Evolutionary conservation across 2,888 invertebrate species (phyloP), one percentile per base, ranked within the genome.

Genomic region (Pyrochroa serraticornis): DNA sequence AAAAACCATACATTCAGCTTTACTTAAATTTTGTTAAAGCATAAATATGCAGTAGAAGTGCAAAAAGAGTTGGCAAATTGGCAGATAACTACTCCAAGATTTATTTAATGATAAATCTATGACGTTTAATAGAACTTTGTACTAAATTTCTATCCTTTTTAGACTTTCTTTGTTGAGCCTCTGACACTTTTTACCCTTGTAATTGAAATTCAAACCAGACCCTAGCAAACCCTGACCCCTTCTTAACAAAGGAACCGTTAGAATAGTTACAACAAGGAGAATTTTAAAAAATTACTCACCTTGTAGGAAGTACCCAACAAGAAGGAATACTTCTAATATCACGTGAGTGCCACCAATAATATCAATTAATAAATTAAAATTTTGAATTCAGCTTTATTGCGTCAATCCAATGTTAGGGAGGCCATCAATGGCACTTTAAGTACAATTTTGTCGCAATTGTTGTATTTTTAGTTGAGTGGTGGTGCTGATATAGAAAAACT

Each of bases 301-400:
- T 85, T 63, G 70, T 79, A 7, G 83, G 84, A 3, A 71, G 77
- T 1, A 80, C 80, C 1, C 75, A 80, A 1, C 71, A 79, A 3
- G 84, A 85, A 67, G 84, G 84, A 12, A 78, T 82, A 1, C 76
- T 85, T 8, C 77, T 82, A 48, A 80, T 80, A 9, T 74, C 72
- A 53, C 69, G 80, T 80, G 72, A 71, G 71, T 67, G 30, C 14
- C 22, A 22, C 2, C 22, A 3, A 3, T 22, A 36, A 30, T 55
- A 43, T 41, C 41, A 22, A 31, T 42, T 46, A n/a, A 10, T 39
- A n/a, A 52, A 34, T 22, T 37, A 30, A 53, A 36, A 43, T 6
- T 61, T 7, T 37, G 8, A 36, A 22, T n/a, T 50, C 50, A 75
- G 75, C 68, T 22, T 51, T 74, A n/a, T 37, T 71, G 31, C 53